Base-by-base conservation (phyloP, 2,797 vertebrate genomes). In the Otolemur crassicaudatus region DNA sequence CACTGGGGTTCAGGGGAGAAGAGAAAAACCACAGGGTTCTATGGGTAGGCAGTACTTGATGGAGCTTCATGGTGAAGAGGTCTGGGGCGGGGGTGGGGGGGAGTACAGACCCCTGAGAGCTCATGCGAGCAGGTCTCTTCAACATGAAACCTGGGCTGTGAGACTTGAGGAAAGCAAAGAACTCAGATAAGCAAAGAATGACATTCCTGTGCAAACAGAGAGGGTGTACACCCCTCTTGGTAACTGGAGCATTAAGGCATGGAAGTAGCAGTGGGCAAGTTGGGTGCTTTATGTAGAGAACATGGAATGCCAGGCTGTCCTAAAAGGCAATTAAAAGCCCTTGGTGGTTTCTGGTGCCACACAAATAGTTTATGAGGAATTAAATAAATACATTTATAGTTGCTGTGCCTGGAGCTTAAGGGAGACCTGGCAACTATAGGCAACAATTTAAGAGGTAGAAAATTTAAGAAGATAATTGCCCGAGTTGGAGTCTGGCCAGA, bases 401-500 rank as follows among this genome's bases (percentile, higher is more conserved):
- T 80, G 70, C 25, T 84, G 25, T 90, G 40, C 61, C 91, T 49
- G 14, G n/a, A 84, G 61, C 37, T 61, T 80, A 94, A 90, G 61
- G 70, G 53, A 86, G 23, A 90, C 4, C 17, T 67, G 56, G 40
- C 58, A 97, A 89, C 56, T 53, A 88, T 25, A 34, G 82, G n/a
- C 61, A 95, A 85, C 14, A 90, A 90, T 60, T 94, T 63, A 65
- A 92, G 27, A 89, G 43, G 25, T 1, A 94, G 94, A 90, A 79
- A 84, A 73, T 81, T 83, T 84, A 84, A 79, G 81, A 63, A 90
- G 61, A 63, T 86, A 93, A 90, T 19, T 81, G 31, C 43, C 40
- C 23, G 91, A 73, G 46, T 5, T 63, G 23, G 80, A 87, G 53
- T 96, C 31, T 93, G 76, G 23, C 23, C 75, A 94, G 79, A 46